These are phyloP conservation scores for Pogonognathellus flavescens DNA, from an alignment of 1,140 invertebrate genomes.

Conservation along the genomic window DNA sequence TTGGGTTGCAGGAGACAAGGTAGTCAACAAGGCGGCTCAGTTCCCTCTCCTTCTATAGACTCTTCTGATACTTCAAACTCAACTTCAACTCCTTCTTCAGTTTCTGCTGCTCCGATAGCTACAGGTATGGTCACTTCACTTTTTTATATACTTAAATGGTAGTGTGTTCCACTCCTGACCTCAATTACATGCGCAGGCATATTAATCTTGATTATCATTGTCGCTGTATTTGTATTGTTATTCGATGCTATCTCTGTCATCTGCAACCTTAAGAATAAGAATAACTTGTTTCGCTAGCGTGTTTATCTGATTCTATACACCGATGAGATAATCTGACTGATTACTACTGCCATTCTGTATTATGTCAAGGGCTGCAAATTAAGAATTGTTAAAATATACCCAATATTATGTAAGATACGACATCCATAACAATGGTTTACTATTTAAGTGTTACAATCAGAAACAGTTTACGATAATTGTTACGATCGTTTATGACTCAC, in stretches of 20 bases:
- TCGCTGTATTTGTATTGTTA: conserved; percentile 36
- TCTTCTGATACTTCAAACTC: conserved; percentile 27
- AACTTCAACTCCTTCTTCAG: conserved; percentile 50
- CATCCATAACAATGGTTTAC: neutral
- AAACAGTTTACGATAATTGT: no score
- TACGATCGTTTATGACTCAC: neutral
- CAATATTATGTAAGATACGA: neutral
- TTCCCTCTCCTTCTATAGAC: conserved; percentile 24
- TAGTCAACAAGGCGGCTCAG: conserved; percentile 67
- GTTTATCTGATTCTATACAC: conserved; percentile 5
- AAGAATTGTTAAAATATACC: conserved; percentile 21
- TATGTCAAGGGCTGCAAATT: neutral
- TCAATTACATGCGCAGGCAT: conserved; percentile 37
- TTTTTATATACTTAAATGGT: conserved; percentile 34
- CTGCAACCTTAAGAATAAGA: conserved; percentile 10
- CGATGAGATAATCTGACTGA: neutral
- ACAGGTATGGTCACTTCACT: conserved; percentile 33
- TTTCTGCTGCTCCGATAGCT: conserved; percentile 53
- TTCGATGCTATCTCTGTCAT: neutral
- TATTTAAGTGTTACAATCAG: no score
- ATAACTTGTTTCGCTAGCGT: neutral
- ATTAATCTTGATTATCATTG: conserved; percentile 49
- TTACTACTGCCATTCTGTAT: conserved; percentile 4
- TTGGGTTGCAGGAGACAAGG: conserved; percentile 68
- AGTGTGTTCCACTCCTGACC: conserved; percentile 32